A percentile compares a stretch with the other conserved stretches of the same genome.
Evolutionary conservation across 2,888 invertebrate genomes (phyloP).

Genomic region (Parnassius orleans): DNA sequence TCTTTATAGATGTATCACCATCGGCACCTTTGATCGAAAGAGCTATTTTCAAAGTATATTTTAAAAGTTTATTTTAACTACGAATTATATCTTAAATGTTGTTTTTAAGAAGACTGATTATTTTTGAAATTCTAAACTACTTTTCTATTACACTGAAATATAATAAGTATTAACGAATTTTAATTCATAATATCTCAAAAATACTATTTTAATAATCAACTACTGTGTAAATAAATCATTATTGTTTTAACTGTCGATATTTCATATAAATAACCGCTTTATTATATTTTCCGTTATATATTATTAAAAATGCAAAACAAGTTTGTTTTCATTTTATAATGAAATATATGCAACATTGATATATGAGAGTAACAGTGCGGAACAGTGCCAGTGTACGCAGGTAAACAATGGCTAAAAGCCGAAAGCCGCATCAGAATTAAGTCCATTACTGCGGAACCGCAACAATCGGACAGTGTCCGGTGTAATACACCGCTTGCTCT

Average conservation of each 20-base stretch:
- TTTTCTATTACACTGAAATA: no score
- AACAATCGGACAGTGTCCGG: constrained; percentile 63
- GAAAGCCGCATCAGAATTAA: constrained; percentile 76
- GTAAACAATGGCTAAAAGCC: constrained; percentile 77
- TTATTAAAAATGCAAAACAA: neutral
- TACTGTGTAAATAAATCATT: no score
- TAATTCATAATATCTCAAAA: no score
- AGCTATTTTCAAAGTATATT: constrained; percentile 23
- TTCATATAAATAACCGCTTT: no score
- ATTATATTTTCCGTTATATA: no score
- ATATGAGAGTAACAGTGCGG: constrained; percentile 35
- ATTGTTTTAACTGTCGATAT: no score
- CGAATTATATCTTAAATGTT: neutral
- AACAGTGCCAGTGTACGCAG: constrained; percentile 43
- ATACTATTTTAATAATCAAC: no score
- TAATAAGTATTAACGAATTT: no score
- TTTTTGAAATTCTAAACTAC: no score
- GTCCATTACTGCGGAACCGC: constrained; percentile 70
- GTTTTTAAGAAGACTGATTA: no score
- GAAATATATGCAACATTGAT: constrained; percentile 30
- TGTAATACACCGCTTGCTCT: constrained; percentile 57
- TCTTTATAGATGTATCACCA: constrained; percentile 44
- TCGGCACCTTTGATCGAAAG: constrained; percentile 48
- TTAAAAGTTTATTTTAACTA: constrained; percentile 10
- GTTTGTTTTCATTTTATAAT: constrained; percentile 15